Base-by-base conservation (phyloP, 2,797 vertebrate species). In the Telmatherina bonti region DNA sequence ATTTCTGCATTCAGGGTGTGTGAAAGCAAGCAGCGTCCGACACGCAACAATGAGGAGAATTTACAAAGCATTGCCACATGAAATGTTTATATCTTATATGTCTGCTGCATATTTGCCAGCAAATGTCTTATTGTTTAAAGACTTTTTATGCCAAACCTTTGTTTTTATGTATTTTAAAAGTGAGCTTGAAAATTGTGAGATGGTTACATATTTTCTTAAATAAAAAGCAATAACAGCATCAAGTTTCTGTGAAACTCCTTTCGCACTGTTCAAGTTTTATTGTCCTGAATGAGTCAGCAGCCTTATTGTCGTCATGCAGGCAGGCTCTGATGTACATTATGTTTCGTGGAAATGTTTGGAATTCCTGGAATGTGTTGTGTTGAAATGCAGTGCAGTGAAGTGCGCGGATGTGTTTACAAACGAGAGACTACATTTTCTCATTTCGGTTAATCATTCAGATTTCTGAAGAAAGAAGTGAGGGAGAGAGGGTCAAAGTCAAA, bases 201-300 rank as follows among this genome's bases (percentile, higher is more conserved):
- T 33, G 81, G 75, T 74, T 85, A 61, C 54, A 33, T 52, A 7
- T 20, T 75, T 81, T 80, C 1, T 20, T 74, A 51, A 89, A 87
- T 90, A 90, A 89, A 91, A 27, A 2, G 24, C 78, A 76, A 56
- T 7, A 30, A 29, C 27, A 62, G 10, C 12, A 36, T 41, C 10
- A 2, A 47, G 79, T 88, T 73, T 85, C 83, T 83, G 70, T 79
- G 88, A 84, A 76, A 87, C 83, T 41, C 83, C 22, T 22, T 65
- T 22, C 45, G 11, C 38, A 0, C 2, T 24, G 0, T 89, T 85
- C 22, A 74, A 54, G n/a, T n/a, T 27, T 16, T 24, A 16, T 30
- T 41, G 27, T 1, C 0, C 36, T 0, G 0, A 3, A 41, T 79
- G 74, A 83, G 73, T 86, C 89, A 78, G 51, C 18, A 1, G 13